Evolutionary conservation across 2,888 invertebrate species (phyloP), one percentile per base, ranked within the genome.

Genomic region (Asteroscopus sphinx): DNA sequence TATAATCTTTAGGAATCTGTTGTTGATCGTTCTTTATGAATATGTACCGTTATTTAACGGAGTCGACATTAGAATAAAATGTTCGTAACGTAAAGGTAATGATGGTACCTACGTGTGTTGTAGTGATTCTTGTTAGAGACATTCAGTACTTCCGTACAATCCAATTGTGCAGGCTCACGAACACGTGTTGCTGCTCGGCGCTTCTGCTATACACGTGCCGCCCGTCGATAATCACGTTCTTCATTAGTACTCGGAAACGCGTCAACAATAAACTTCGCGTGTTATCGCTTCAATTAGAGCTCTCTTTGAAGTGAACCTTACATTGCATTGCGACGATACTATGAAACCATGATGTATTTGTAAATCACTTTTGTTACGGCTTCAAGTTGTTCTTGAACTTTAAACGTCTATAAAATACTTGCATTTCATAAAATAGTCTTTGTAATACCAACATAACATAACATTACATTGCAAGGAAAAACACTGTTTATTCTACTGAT

Each of bases 21-120:
- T 74, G 76, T 76, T 73, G 73, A 76, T 76, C 15, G 36, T 53
- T 44, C 40, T 60, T 53, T 48, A 36, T 67, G 55, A 65, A 73
- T 65, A 61, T 70, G 58, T 70, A 80, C 87, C 83, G 84, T 87
- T 83, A 82, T 82, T 64, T 80, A 86, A 85, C 85, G 83, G 83
- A 68, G 57, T 80, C 47, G 48, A 54, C 68, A 59, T 53, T 41
- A 40, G 53, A 59, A 56, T 68, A 56, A n/a, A 33, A 30, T 56
- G 55, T 41, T 45, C 40, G 47, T 60, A 61, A 49, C 51, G 52
- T 67, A 46, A 57, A 62, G 46, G 30, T 69, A 52, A 67, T 58
- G 21, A 13, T 36, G 30, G 26, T 26, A 8, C 33, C 48, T 12
- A 48, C 40, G 17, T 47, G 47, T 51, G 49, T 44, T 49, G 49